Conservation (phyloP, 2,888 invertebrate genomes). For the Hetaerina titia region DNA sequence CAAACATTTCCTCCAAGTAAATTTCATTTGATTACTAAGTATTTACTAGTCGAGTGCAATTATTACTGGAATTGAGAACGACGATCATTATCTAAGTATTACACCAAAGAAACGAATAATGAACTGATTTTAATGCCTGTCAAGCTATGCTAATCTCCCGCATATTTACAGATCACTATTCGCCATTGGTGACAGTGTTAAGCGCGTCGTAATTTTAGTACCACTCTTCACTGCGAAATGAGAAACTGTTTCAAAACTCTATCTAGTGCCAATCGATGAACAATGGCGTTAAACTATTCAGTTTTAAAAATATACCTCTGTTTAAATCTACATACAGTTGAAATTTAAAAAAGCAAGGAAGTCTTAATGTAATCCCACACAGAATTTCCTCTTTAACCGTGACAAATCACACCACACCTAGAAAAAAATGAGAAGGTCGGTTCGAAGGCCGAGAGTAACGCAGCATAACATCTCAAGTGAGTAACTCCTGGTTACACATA, state of each 20-base stretch:
- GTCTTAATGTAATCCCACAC: not conserved
- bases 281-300: not conserved
- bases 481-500: not conserved
- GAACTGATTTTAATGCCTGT: too few relatives aligned
- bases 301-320: not conserved
- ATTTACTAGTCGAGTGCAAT: too few relatives aligned
- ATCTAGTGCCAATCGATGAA: not conserved
- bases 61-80: too few relatives aligned
- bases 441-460: not conserved
- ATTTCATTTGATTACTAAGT: too few relatives aligned
- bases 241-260: not conserved
- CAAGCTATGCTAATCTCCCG: too few relatives aligned
- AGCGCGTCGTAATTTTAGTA: too few relatives aligned
- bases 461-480: not conserved
- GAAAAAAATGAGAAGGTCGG: not conserved
- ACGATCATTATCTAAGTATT: too few relatives aligned
- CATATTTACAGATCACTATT: too few relatives aligned
- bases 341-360: not conserved
- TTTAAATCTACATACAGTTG: not conserved
- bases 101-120: too few relatives aligned
- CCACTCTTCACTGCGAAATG: not conserved
- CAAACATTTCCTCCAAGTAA: too few relatives aligned
- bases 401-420: constrained; percentile 9
- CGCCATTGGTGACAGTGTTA: too few relatives aligned
- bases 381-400: not conserved